Base-by-base conservation (phyloP, 2,113 vertebrate genomes). In the Dasyornis broadbenti region DNA sequence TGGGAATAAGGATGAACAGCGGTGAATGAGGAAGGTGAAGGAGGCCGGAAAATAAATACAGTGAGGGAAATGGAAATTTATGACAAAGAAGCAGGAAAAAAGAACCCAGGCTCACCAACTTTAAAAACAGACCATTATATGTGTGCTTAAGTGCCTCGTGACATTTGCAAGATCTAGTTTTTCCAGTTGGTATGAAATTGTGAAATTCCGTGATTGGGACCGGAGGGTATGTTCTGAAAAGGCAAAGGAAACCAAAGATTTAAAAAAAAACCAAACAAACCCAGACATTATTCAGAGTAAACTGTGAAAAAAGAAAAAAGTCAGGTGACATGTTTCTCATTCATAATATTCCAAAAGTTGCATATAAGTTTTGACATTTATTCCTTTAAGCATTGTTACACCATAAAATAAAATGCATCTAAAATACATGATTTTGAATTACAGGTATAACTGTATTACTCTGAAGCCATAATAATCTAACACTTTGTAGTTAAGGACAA, bases 251-350 rank as follows among this genome's bases (percentile, higher is more conserved):
- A 91, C 2, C 2, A 65, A 96, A 75, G 6, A 72, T 53, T 13
- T 44, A 2, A 3, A 31, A 59, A 39, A 35, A 24, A 2, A 0
- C 8, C 15, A 49, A 49, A 27, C 15, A 35, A 56, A n/a, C 3
- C 1, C 4, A 76, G 61, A 49, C 2, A 18, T 15, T 80, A 72
- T 56, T 69, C 31, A 72, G 17, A 50, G 9, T 37, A 18, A 92
- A 69, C 6, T 37, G 3, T 26, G 5, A 35, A 5, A 19, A 7
- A 31, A 17, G 15, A 26, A 6, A 8, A 5, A 49, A 11, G 8
- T 61, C 26, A 54, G 20, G 9, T 28, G 53, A 53, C 8, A 22
- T 3, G 1, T 65, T 90, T 80, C 31, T 73, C 20, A 60, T 10
- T 50, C 27, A 28, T 17, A 82, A 17, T 20, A 8, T 80, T 80